Base-by-base conservation (phyloP, 2,113 vertebrate genomes). In the Piaya cayana region DNA sequence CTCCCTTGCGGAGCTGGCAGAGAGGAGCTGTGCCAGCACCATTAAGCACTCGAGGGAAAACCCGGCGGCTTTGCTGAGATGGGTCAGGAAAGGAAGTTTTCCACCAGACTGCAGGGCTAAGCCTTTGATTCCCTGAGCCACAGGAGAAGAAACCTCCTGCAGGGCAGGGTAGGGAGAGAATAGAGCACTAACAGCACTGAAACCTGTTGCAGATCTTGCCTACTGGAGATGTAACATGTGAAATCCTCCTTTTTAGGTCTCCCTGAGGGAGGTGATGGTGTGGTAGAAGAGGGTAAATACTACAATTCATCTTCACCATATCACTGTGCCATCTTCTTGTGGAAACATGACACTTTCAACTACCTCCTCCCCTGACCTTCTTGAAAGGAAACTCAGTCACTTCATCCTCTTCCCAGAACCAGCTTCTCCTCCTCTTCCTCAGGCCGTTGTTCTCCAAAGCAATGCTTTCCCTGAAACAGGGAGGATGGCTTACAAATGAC, bases 301-400 rank as follows among this genome's bases (percentile, higher is more conserved):
- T 43, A 7, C 1, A 1, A 11, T 5, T 45, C 9, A 2, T 56
- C 60, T 63, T 88, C 55, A 15, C 0, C 12, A 12, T 42, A 8
- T 36, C 11, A 2, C 2, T 70, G 37, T 36, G 11, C 8, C 12
- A 14, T 27, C 58, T 79, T 76, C 60, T 64, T 79, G 74, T 10
- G n/a, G 65, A 65, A 77, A 25, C 19, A 32, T 0, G 0, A 15
- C 2, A 15, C 55, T 86, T 71, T 67, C 36, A 43, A 15, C 19
- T 43, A 37, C 21, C 65, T 72, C 21, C 47, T 65, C 19, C 42
- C 22, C 11, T 7, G 29, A 20, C 64, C 47, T 60, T 70, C 74
- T 82, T 37, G 29, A 47, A 53, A 75, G 68, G 12, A 62, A 8
- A 80, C 27, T 22, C 6, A 5, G n/a, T 47, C 32, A 20, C 34